phyloP scores from a whole-genome alignment of 2,888 invertebrate genomes.

The Dysmachus trigonus region DNA sequence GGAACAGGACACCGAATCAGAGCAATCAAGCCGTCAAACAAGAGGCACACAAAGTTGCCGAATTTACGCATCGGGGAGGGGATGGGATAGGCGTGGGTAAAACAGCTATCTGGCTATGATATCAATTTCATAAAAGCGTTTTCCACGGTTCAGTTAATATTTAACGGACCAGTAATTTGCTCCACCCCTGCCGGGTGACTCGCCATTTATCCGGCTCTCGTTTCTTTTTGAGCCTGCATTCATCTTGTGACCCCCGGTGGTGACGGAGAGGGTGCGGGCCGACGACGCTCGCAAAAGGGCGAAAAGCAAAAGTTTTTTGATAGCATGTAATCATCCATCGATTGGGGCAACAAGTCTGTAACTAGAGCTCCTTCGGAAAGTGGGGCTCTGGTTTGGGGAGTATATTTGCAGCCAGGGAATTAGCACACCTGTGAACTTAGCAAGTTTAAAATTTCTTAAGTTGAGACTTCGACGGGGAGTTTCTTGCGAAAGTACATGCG shows the following conservation, averaged over 20 bases:
- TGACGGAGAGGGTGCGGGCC: neutral
- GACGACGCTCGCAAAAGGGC: neutral
- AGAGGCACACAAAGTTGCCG: neutral
- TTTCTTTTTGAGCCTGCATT: neutral
- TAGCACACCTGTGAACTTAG: neutral
- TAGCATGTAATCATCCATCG: neutral
- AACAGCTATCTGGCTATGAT: neutral
- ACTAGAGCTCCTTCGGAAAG: neutral
- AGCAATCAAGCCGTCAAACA: neutral
- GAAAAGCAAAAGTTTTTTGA: neutral
- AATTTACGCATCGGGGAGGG: neutral
- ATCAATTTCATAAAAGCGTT: neutral
- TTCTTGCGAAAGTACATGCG: neutral
- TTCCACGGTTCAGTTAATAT: neutral
- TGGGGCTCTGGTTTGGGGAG: neutral
- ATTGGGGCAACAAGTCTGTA: neutral
- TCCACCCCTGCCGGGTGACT: neutral
- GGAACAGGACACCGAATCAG: neutral
- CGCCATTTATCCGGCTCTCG: neutral
- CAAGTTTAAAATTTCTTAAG: neutral
- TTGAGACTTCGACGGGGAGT: neutral
- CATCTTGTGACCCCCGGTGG: neutral
- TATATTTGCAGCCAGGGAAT: neutral
- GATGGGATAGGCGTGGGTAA: neutral
- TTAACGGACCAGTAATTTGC: neutral